Conservation (phyloP, 2,113 vertebrate species). For the Paedocypris sp. region DNA sequence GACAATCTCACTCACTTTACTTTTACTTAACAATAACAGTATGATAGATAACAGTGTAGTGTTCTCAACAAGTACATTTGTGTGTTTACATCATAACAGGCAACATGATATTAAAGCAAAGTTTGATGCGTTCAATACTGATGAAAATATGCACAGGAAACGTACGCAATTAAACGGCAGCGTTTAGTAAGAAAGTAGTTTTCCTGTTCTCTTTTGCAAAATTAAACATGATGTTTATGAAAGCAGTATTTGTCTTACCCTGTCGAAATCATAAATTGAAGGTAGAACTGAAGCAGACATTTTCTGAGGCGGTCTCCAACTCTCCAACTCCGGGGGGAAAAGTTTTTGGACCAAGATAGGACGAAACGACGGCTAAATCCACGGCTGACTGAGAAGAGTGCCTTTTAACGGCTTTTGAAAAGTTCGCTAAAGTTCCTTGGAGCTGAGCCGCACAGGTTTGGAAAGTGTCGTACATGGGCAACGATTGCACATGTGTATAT, state of each 20-base stretch:
- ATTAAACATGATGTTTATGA: too few species aligned
- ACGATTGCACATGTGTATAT: slow-evolving; percentile 44
- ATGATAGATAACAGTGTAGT: too few species aligned
- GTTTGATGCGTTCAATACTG: too few species aligned
- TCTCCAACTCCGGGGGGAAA: slow-evolving; percentile 17
- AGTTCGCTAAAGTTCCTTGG: slow-evolving; percentile 4
- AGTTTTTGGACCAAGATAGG: slow-evolving; percentile 51
- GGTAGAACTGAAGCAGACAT: slow-evolving; percentile 89
- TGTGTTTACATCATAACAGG: too few species aligned
- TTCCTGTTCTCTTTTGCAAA: too few species aligned
- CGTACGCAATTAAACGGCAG: too few species aligned
- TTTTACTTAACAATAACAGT: too few species aligned
- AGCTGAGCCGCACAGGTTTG: slow-evolving; percentile 5
- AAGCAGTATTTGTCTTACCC: slow-evolving; percentile 75
- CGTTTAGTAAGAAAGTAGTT: too few species aligned
- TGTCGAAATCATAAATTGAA: slow-evolving; percentile 93
- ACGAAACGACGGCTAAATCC: slow-evolving; percentile 49
- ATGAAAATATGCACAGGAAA: too few species aligned
- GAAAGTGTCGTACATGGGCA: slow-evolving; percentile 26
- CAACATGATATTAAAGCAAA: too few species aligned
- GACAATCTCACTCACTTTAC: too few species aligned
- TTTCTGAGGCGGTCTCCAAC: slow-evolving; percentile 51
- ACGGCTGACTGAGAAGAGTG: slow-evolving; percentile 50
- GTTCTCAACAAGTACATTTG: too few species aligned
- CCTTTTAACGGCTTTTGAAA: slow-evolving; percentile 20